Percentiles rank a stretch among this genome's conserved stretches.
Evolutionary conservation across 2,797 vertebrate genomes (phyloP).

Genomic region (Manis crassicaudata): DNA sequence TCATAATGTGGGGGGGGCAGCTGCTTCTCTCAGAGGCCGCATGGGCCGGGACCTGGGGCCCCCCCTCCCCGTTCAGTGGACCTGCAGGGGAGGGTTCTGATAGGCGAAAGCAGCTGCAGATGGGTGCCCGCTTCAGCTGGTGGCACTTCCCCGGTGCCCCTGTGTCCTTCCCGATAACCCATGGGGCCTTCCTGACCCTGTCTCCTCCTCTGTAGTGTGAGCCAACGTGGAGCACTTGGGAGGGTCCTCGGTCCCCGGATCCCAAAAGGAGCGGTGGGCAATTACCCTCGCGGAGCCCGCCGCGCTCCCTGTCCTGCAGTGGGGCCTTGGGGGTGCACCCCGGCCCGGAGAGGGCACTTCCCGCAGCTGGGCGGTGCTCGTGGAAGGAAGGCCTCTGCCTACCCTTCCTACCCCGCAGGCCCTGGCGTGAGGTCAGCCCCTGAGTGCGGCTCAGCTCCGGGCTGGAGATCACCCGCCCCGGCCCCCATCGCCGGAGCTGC

Average conservation of each 20-base stretch:
- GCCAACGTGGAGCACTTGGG: neutral
- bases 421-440: neutral
- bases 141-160: neutral
- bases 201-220: neutral
- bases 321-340: neutral
- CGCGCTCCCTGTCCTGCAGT: neutral
- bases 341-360: no score
- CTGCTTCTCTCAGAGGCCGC: neutral
- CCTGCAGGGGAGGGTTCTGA: neutral
- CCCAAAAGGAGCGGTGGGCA: neutral
- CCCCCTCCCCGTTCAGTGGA: neutral
- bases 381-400: neutral
- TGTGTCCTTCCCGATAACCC: neutral
- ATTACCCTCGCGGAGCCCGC: neutral
- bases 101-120: neutral
- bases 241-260: neutral
- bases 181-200: neutral
- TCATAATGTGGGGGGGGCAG: neutral
- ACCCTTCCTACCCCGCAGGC: neutral
- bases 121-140: neutral
- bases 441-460: neutral
- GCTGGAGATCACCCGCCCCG: neutral
- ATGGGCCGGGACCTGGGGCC: neutral
- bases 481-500: no score
- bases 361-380: neutral